Conservation (phyloP, 2,797 vertebrate genomes). For the Myripristis jacobus region DNA sequence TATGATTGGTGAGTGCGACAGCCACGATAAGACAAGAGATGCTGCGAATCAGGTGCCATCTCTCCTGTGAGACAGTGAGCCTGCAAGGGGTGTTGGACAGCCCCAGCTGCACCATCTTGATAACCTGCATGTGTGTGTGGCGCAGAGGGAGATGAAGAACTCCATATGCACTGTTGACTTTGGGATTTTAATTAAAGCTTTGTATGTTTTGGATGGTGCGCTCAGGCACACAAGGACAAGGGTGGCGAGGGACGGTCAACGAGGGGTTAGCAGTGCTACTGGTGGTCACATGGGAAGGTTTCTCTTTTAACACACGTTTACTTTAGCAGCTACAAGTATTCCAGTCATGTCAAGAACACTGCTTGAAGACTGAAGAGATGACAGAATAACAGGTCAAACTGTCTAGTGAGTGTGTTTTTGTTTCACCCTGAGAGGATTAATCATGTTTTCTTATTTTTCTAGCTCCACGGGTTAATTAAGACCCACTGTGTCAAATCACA, state of each 20-base stretch:
- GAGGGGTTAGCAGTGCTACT: constrained; percentile 25
- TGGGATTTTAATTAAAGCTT: constrained; percentile 48
- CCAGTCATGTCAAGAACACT: constrained; percentile 23
- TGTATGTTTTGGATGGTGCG: constrained; percentile 53
- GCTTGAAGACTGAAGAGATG: constrained; percentile 15
- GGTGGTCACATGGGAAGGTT: constrained; percentile 30
- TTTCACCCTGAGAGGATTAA: constrained; percentile 44
- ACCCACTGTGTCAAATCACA: constrained; percentile 34
- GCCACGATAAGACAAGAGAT: constrained; percentile 13
- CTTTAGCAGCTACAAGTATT: constrained; percentile 31
- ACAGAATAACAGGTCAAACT: constrained; percentile 13
- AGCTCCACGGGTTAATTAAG: constrained; percentile 46
- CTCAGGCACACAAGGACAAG: constrained; percentile 1
- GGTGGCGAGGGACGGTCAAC: constrained; percentile 25
- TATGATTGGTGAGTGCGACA: constrained; percentile 38
- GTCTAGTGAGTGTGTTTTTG: constrained; percentile 22
- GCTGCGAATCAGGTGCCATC: background rate
- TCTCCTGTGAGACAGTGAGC: background rate
- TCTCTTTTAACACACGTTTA: constrained; percentile 35
- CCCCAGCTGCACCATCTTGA: background rate
- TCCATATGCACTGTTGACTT: constrained; percentile 32
- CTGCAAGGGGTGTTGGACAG: background rate
- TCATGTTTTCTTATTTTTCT: constrained; percentile 15
- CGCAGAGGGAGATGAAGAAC: constrained; percentile 6
- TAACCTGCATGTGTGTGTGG: constrained; percentile 29